Evolutionary conservation across 2,113 vertebrate species (phyloP), one percentile per base, ranked within the genome.

Genomic region (Ameiurus melas): DNA sequence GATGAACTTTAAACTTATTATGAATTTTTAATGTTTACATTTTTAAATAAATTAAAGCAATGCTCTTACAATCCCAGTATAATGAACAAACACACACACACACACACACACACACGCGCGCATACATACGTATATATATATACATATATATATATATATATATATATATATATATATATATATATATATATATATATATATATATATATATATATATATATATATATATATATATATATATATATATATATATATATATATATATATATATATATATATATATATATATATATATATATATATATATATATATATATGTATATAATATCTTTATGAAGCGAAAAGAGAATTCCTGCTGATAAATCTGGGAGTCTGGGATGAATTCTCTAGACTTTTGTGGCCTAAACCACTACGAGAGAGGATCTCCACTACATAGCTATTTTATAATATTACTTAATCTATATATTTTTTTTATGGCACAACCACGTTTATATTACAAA

Each of bases 371-470:
- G 3, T 47, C 36, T 39, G 39, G 9, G 73, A 64, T 90, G 68
- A 92, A 92, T 79, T 75, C 91, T 92, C 62, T 68, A 64, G 90
- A 93, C 86, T 90, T 84, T 36, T 1, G 3, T 86, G 79, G 89
- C 79, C 39, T 84, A 33, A 57, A 87, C 88, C 22, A 84, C 43
- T 62, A 27, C 19, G 0, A 64, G 27, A 51, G 27, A 0, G n/a
- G 1, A 5, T 6, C 43, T 77, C 39, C 75, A 51, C 5, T 51
- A 8, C 8, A 75, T 4, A 43, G 8, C 39, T 75, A 25, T 13
- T 51, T n/a, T 27, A 78, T 16, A n/a, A 14, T 1, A 55, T 55
- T 10, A 27, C 51, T 30, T 55, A 19, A 27, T 77, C 3, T 55
- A n/a, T n/a, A n/a, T n/a, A n/a, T n/a, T 0, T 22, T 79, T 47